These are phyloP conservation scores for Brachymystax lenok DNA, from an alignment of 2,797 vertebrate species.

Conservation along the genomic window DNA sequence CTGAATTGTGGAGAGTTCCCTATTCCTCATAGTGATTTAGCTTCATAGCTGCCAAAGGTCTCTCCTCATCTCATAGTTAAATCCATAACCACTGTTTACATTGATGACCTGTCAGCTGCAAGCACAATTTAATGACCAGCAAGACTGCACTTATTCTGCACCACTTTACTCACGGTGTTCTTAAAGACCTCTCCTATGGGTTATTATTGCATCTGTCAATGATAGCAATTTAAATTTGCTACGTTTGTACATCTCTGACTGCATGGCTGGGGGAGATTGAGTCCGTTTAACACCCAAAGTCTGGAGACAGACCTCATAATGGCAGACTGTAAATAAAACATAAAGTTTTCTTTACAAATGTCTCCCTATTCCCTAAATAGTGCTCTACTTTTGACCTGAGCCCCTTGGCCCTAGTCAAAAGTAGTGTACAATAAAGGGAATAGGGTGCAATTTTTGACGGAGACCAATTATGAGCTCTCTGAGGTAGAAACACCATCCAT, in stretches of 20 bases:
- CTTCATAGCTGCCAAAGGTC: background rate
- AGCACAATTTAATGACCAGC: background rate
- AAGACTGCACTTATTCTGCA: background rate
- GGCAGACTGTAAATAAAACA: conserved; percentile 22
- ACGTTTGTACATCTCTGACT: conserved; percentile 18
- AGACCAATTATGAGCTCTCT: background rate
- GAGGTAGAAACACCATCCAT: conserved; percentile 1
- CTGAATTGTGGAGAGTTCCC: background rate
- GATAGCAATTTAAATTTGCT: conserved; percentile 26
- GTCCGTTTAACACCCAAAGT: background rate
- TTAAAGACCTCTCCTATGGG: conserved; percentile 22
- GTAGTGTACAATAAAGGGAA: background rate
- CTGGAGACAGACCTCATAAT: background rate
- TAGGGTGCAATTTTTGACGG: background rate
- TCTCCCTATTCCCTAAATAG: too few relatives aligned
- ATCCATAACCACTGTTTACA: background rate
- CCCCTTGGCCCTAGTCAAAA: too few relatives aligned
- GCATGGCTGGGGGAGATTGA: conserved; percentile 10
- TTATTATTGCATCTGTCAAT: conserved; percentile 35
- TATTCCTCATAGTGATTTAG: background rate
- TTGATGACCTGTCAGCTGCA: background rate
- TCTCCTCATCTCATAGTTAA: conserved; percentile 5
- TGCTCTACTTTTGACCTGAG: too few relatives aligned
- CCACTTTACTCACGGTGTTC: conserved; percentile 15
- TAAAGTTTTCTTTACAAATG: background rate